phyloP scores from a whole-genome alignment of 2,888 invertebrate species.

The Sympetrum striolatum region DNA sequence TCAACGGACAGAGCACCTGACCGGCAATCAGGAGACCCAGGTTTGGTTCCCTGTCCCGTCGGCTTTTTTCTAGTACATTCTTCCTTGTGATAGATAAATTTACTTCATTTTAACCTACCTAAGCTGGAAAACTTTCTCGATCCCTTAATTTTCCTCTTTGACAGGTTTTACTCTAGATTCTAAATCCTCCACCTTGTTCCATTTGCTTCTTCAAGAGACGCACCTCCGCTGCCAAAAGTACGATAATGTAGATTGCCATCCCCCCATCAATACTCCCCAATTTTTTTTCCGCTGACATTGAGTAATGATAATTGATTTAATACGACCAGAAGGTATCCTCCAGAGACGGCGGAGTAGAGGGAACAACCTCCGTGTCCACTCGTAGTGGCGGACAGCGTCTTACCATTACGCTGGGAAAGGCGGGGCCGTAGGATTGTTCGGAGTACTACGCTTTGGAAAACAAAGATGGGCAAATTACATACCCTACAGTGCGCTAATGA shows the following conservation, averaged over 20 bases:
- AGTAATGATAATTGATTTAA: slow-evolving; percentile 19
- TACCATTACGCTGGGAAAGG: slow-evolving; percentile 8
- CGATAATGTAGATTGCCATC: not conserved
- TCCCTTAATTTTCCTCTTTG: too few species aligned
- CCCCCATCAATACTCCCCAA: not conserved
- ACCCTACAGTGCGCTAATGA: not conserved
- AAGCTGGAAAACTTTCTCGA: too few species aligned
- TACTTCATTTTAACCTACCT: too few species aligned
- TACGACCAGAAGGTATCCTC: not conserved
- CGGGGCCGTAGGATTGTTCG: not conserved
- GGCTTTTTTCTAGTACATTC: too few species aligned
- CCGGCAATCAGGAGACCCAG: too few species aligned
- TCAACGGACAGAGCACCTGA: too few species aligned
- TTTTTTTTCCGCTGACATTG: slow-evolving; percentile 5
- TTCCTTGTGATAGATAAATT: too few species aligned
- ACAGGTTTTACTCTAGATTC: too few species aligned
- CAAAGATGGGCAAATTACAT: slow-evolving; percentile 15
- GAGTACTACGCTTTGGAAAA: slow-evolving; percentile 4
- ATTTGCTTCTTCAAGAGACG: not conserved
- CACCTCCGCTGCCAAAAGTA: not conserved
- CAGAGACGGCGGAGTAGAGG: not conserved
- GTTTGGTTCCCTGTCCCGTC: too few species aligned
- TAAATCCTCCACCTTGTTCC: not conserved
- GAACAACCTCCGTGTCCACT: not conserved
- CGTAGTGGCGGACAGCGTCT: not conserved